Base-by-base conservation (phyloP, 2,888 invertebrate species). In the Troides helena region DNA sequence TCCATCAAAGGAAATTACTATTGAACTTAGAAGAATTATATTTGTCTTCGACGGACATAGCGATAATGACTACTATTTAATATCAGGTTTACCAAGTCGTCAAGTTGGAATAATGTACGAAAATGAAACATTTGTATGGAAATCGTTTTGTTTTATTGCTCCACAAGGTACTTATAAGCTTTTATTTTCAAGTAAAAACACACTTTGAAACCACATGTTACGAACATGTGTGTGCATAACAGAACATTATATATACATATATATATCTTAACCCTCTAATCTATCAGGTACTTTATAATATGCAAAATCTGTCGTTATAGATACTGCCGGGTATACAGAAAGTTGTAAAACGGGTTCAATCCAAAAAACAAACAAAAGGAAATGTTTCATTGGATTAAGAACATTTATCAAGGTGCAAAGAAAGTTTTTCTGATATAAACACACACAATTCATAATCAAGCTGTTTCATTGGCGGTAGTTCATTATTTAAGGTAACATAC, bases 81-180 rank as follows among this genome's bases (percentile, higher is more conserved):
- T 8, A 43, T 7, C 43, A 43, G 12, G 12, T 43, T 30, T 3
- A 30, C 12, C 46, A 46, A 14, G 46, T 14, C 12, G 0, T 46
- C 46, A 46, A 46, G 8, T 25, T 58, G 36, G 12, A 60, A 7
- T 36, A 4, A 17, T 17, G 39, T 18, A 30, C n/a, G n/a, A 68
- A 78, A 84, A 85, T 84, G 72, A 86, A 84, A 82, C 80, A 82
- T 73, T 78, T 71, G 79, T 73, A 76, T 86, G 85, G 81, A 88
- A 87, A 87, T 85, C 81, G 82, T 87, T 85, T 86, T 81, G 80
- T 81, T 87, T 87, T 88, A 88, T 88, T 88, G 88, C 87, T 88
- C 86, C 87, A 86, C 84, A 85, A 85, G 83, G 82, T 86, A 85
- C 82, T 86, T 85, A 83, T 80, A 87, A 87, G 87, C 86, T 80